A percentile compares a stretch with the other conserved stretches of the same genome.
phyloP scores from a whole-genome alignment of 1,140 invertebrate species.

The Papilio helenus region DNA sequence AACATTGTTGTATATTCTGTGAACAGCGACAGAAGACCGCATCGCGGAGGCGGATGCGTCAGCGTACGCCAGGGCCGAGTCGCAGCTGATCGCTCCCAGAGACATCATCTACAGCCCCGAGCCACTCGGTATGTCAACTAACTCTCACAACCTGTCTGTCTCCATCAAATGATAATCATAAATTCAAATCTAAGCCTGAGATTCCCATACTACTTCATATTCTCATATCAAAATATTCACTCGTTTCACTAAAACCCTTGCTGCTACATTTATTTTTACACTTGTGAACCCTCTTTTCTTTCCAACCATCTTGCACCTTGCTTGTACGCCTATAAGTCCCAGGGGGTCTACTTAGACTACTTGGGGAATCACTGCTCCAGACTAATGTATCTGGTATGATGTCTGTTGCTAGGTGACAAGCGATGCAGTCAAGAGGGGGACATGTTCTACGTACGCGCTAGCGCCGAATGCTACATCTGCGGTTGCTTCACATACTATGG shows the following conservation, averaged over 20 bases:
- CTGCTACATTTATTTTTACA: not conserved
- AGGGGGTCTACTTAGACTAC: not conserved
- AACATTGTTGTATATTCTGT: not conserved
- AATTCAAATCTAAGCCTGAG: not conserved
- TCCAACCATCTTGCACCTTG: not conserved
- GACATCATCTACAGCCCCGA: not conserved
- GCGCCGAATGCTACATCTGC: conserved; percentile 53
- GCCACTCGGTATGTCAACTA: conserved; percentile 11
- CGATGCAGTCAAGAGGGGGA: conserved; percentile 56
- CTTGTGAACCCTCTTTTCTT: not conserved
- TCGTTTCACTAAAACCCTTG: not conserved
- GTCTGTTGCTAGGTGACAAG: not conserved
- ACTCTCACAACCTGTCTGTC: not conserved
- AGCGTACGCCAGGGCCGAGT: conserved; percentile 1
- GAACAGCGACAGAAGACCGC: conserved; percentile 7
- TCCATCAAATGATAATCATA: not conserved
- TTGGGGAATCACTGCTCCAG: not conserved
- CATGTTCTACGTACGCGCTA: conserved; percentile 53
- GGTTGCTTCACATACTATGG: conserved; percentile 55
- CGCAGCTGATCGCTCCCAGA: conserved; percentile 20
- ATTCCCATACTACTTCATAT: not conserved
- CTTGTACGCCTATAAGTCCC: not conserved
- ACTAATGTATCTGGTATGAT: not conserved
- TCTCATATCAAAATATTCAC: not conserved
- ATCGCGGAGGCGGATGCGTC: conserved; percentile 11